A percentile compares a stretch with the other conserved stretches of the same genome.
Conservation (phyloP, 2,888 invertebrate species). For the Agrenia bidenticulata region DNA sequence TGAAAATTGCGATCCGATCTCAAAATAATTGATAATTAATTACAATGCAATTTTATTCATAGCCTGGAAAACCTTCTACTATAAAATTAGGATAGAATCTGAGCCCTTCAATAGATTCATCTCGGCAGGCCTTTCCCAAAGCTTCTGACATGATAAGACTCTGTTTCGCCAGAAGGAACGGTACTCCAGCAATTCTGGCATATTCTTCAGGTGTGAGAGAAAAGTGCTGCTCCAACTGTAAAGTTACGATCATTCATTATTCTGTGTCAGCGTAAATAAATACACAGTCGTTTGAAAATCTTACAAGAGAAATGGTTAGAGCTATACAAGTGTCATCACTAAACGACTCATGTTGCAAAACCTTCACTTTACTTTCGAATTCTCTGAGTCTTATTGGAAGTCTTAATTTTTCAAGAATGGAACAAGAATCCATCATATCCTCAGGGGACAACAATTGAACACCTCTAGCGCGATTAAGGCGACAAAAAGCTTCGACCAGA, state of each 20-base stretch:
- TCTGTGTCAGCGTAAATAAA: neutral
- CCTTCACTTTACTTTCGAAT: constrained; percentile 95
- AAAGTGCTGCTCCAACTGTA: constrained; percentile 61
- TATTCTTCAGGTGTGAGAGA: constrained; percentile 83
- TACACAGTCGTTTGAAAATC: too few relatives aligned
- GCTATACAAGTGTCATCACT: constrained; percentile 57
- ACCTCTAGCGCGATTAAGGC: constrained; percentile 94
- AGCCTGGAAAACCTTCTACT: neutral
- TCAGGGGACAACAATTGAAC: constrained; percentile 94
- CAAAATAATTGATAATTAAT: too few relatives aligned
- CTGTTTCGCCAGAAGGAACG: constrained; percentile 86
- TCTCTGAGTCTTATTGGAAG: constrained; percentile 75
- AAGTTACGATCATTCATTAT: constrained; percentile 22
- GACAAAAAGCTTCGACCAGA: constrained; percentile 92
- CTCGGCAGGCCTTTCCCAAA: constrained; percentile 82
- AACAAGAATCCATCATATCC: constrained; percentile 90
- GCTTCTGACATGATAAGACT: constrained; percentile 83
- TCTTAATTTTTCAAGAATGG: constrained; percentile 65
- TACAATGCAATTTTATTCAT: too few relatives aligned
- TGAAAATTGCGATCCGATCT: too few relatives aligned
- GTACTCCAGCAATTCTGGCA: constrained; percentile 77
- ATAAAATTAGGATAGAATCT: constrained; percentile 82
- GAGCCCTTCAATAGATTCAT: constrained; percentile 92
- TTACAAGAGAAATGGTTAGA: constrained; percentile 41
- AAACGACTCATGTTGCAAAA: constrained; percentile 75